These are phyloP conservation scores for Notothenia coriiceps DNA, from an alignment of 2,113 vertebrate species.

Conservation along the genomic window DNA sequence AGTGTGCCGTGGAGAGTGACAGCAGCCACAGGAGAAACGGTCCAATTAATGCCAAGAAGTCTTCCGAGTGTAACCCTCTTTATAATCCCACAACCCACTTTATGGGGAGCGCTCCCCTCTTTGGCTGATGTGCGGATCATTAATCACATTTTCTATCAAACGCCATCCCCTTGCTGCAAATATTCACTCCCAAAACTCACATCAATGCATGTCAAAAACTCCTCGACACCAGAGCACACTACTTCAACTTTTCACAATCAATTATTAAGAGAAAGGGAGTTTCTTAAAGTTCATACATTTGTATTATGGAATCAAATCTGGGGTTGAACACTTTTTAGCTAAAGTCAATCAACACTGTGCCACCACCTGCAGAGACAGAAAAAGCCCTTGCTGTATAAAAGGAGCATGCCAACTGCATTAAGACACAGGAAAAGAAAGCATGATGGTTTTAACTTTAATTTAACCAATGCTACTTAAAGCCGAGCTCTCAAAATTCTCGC, in stretches of 20 bases:
- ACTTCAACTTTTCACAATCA: constrained; percentile 38
- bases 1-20: constrained; percentile 58
- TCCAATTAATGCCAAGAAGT: constrained; percentile 62
- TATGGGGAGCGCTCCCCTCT: constrained; percentile 30
- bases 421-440: constrained; percentile 6
- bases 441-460: constrained; percentile 51
- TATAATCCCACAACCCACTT: constrained; percentile 74
- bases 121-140: constrained; percentile 61
- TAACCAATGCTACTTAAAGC: constrained; percentile 62
- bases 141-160: constrained; percentile 77
- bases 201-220: constrained; percentile 42
- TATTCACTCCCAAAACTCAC: constrained; percentile 48
- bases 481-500: constrained; percentile 63
- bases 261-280: constrained; percentile 26
- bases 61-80: constrained; percentile 58
- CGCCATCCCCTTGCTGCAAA: constrained; percentile 58
- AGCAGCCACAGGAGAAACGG: constrained; percentile 67
- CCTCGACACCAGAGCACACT: constrained; percentile 17
- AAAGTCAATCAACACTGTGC: not conserved
- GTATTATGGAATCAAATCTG: constrained; percentile 7
- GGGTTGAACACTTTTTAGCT: not conserved
- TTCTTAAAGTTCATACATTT: not conserved
- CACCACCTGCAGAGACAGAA: constrained; percentile 24
- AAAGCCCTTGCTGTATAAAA: constrained; percentile 18
- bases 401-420: constrained; percentile 22